Conservation (phyloP, 2,113 vertebrate species). For the Brachypteracias leptosomus region DNA sequence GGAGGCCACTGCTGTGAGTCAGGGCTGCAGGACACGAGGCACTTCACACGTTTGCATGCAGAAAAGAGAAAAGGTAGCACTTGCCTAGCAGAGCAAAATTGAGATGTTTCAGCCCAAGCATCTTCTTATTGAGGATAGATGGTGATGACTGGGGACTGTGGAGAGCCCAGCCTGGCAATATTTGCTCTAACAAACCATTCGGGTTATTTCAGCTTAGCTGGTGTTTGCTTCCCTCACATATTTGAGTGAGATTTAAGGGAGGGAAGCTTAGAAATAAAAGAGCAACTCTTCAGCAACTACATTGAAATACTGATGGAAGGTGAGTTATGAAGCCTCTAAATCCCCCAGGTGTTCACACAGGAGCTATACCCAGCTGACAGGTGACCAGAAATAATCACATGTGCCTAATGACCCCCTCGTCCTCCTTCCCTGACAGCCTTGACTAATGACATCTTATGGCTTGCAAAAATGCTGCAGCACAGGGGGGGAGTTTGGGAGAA, state of each 20-base stretch:
- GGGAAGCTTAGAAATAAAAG: neutral
- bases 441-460: neutral
- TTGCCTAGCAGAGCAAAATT: neutral
- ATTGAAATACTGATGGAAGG: neutral
- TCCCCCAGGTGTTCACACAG: neutral
- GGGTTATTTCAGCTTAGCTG: constrained; percentile 3
- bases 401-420: neutral
- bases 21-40: neutral
- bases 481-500: fast-evolving
- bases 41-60: neutral
- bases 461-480: neutral
- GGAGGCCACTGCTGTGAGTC: neutral
- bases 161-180: neutral
- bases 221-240: neutral
- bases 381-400: neutral
- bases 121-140: neutral
- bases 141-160: neutral
- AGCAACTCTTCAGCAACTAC: neutral
- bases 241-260: neutral
- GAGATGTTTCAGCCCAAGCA: neutral
- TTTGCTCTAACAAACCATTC: constrained; percentile 16
- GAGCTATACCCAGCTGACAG: neutral
- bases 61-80: neutral
- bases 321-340: neutral
- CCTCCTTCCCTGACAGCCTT: neutral